A percentile compares a stretch with the other conserved stretches of the same genome.
Evolutionary conservation across 2,888 invertebrate species (phyloP).

Genomic region (Punctoribates punctum): DNA sequence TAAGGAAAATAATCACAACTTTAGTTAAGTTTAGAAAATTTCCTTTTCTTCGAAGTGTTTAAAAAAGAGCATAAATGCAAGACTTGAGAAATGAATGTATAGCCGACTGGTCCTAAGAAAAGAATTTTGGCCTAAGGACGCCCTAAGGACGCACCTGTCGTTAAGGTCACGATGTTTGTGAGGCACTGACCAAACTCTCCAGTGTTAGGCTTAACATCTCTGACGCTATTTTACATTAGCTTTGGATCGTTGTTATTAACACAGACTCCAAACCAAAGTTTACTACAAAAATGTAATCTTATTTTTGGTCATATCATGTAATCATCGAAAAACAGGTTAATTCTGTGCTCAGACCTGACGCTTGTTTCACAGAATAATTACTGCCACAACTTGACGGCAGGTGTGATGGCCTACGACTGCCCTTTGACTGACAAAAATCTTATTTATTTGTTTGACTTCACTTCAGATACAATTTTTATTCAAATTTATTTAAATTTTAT

Average conservation of each 20-base stretch:
- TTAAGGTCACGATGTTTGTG: conserved; percentile 22
- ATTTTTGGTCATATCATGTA: not conserved
- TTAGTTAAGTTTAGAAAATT: too few relatives aligned
- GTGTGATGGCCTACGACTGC: not conserved
- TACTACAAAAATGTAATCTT: not conserved
- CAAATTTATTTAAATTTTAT: conserved; percentile 17
- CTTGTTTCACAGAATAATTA: not conserved
- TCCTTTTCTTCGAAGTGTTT: too few relatives aligned
- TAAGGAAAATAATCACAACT: too few relatives aligned
- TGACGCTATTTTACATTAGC: conserved; percentile 9
- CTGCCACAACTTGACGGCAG: not conserved
- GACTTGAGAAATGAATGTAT: not conserved
- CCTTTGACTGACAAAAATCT: too few relatives aligned
- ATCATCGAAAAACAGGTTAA: conserved; percentile 22
- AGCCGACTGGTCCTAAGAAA: not conserved
- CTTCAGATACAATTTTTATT: not conserved
- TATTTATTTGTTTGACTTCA: conserved; percentile 1
- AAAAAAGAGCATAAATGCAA: not conserved
- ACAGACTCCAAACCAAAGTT: not conserved
- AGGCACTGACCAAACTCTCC: conserved; percentile 19
- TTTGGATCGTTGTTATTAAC: not conserved
- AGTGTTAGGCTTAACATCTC: not conserved
- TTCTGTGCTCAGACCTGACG: not conserved
- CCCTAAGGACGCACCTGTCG: conserved; percentile 31
- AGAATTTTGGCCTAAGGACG: conserved; percentile 17